Base-by-base conservation (phyloP, 2,797 vertebrate species). In the Pseudochaenichthys georgianus region DNA sequence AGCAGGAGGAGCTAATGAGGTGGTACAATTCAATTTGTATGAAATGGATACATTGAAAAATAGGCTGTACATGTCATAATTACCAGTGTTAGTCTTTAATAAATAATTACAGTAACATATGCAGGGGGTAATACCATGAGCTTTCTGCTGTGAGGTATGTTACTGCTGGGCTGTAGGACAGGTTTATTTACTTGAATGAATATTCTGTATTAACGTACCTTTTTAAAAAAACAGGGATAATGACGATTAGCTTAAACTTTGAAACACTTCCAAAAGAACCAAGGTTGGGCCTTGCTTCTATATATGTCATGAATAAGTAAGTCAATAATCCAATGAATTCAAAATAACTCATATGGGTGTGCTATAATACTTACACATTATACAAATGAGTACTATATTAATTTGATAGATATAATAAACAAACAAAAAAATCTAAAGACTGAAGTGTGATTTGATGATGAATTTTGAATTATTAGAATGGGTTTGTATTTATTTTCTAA, bases 141-240 rank as follows among this genome's bases (percentile, higher is more conserved):
- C 13, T 2, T 41, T 66, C 48, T 59, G 52, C 69, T 76, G 77
- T 77, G 69, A 66, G 62, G 48, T 45, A 23, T 4, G 31, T 19
- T 58, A 63, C 45, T 41, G 19, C 46, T 57, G 9, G 23, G 19
- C 21, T 75, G 28, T 42, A 17, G 38, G 41, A 46, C 28, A 19
- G 21, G 67, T 74, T 47, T 67, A 21, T 34, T 64, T 55, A 17
- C 50, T 50, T 70, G 43, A 21, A 73, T n/a, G 50, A 1, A 66
- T 53, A 53, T 61, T 17, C 15, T 48, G 28, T 28, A 53, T 55
- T 45, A 51, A 17, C 6, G 8, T 9, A 38, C 8, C 6, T 9
- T 60, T 75, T 45, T 0, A 13, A 43, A 21, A 42, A 8, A 52
- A 63, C 13, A 65, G 43, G 13, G 13, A 13, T 7, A 50, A 67